Conservation (phyloP, 2,113 vertebrate species). For the Agelaius tricolor region DNA sequence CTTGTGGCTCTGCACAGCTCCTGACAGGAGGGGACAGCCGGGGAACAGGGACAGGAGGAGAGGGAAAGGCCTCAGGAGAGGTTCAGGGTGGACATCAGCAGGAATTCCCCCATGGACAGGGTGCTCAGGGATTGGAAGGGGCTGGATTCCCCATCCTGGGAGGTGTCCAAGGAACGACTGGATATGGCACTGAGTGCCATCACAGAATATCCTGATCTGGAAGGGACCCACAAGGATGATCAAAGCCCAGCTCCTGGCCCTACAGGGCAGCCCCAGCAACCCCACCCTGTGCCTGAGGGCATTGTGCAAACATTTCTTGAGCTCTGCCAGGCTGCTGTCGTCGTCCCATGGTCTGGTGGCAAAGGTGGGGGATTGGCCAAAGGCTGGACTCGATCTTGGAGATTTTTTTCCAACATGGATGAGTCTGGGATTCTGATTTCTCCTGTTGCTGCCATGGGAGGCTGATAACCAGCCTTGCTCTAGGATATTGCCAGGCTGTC, state of each 20-base stretch:
- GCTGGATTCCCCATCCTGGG: background rate
- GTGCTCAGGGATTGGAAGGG: rapidly evolving
- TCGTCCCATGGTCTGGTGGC: background rate
- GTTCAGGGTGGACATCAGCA: rapidly evolving
- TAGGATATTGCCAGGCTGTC: background rate
- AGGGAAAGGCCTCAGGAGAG: background rate
- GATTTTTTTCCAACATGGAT: background rate
- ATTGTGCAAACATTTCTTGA: background rate
- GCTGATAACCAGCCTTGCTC: background rate
- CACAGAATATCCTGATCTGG: background rate
- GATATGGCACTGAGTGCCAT: too few species aligned
- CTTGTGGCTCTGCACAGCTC: background rate
- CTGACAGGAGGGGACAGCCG: background rate
- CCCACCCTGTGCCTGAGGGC: too few species aligned
- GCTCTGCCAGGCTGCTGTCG: background rate
- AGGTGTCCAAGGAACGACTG: background rate
- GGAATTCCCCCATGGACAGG: background rate
- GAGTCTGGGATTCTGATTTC: background rate
- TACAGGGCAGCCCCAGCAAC: background rate
- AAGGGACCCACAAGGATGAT: background rate
- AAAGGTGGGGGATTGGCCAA: background rate
- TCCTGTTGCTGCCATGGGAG: background rate
- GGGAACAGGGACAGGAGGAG: background rate
- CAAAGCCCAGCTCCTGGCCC: background rate
- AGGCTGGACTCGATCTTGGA: rapidly evolving